A percentile compares a stretch with the other conserved stretches of the same genome.
These are phyloP conservation scores for Tragelaphus eurycerus DNA, from an alignment of 2,797 vertebrate genomes.

Conservation along the genomic window DNA sequence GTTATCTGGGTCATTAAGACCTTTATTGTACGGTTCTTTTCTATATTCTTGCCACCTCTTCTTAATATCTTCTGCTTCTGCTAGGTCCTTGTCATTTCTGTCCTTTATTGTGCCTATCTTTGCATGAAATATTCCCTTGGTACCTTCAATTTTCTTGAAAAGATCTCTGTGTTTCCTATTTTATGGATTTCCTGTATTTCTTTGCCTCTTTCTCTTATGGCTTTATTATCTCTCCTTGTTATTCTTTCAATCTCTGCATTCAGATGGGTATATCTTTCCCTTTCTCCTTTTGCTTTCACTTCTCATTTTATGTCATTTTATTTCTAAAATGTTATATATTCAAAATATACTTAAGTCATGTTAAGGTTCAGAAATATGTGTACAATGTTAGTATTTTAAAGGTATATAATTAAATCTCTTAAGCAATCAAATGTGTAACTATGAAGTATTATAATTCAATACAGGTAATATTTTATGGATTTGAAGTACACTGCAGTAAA, in stretches of 20 bases:
- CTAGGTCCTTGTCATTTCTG: not conserved
- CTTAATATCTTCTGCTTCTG: not conserved
- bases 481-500: not conserved
- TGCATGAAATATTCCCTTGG: not conserved
- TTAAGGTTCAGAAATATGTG: not conserved
- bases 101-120: not conserved
- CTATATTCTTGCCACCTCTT: not conserved
- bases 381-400: not conserved
- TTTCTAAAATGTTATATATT: not conserved
- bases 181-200: not conserved
- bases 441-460: not conserved
- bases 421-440: not conserved
- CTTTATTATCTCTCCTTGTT: not conserved
- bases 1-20: not conserved
- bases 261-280: not conserved
- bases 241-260: not conserved
- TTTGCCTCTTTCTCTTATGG: not conserved
- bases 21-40: not conserved
- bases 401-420: not conserved
- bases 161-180: not conserved
- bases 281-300: not conserved
- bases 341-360: not conserved
- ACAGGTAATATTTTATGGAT: not conserved
- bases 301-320: not conserved
- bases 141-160: not conserved